Percentiles rank a stretch among this genome's conserved stretches.
phyloP scores from a whole-genome alignment of 2,113 vertebrate genomes.

The Notothenia coriiceps region DNA sequence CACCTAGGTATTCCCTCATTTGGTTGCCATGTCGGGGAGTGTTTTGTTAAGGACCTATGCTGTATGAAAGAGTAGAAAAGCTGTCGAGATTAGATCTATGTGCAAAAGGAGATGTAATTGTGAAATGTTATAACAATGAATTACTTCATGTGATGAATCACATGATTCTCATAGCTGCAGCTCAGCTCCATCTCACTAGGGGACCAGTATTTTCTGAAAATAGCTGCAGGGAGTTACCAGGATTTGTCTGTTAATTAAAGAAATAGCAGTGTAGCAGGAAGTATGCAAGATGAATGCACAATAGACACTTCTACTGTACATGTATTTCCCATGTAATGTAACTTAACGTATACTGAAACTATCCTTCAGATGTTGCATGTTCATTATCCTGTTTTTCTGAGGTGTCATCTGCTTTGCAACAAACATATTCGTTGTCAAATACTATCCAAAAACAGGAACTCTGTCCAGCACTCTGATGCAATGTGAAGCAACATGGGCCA shows the following conservation, averaged over 20 bases:
- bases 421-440: slow-evolving; percentile 4
- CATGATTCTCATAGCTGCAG: not conserved
- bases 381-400: not conserved
- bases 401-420: slow-evolving; percentile 10
- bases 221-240: slow-evolving; percentile 2
- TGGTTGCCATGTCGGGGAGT: not conserved
- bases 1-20: not conserved
- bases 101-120: not conserved
- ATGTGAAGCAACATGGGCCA: slow-evolving; percentile 22
- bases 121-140: not conserved
- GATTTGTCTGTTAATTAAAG: slow-evolving; percentile 30
- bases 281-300: slow-evolving; percentile 4
- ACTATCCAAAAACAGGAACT: not conserved
- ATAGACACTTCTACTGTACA: not conserved
- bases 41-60: not conserved
- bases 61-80: not conserved
- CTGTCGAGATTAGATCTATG: not conserved
- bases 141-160: not conserved
- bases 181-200: not conserved
- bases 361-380: slow-evolving; percentile 16
- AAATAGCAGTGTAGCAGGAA: slow-evolving; percentile 36
- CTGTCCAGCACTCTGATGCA: slow-evolving; percentile 44
- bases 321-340: too few relatives aligned
- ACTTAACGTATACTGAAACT: not conserved
- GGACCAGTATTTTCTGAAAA: not conserved